Conservation (phyloP, 2,797 vertebrate species). For the Mormyrops attenuatus region DNA sequence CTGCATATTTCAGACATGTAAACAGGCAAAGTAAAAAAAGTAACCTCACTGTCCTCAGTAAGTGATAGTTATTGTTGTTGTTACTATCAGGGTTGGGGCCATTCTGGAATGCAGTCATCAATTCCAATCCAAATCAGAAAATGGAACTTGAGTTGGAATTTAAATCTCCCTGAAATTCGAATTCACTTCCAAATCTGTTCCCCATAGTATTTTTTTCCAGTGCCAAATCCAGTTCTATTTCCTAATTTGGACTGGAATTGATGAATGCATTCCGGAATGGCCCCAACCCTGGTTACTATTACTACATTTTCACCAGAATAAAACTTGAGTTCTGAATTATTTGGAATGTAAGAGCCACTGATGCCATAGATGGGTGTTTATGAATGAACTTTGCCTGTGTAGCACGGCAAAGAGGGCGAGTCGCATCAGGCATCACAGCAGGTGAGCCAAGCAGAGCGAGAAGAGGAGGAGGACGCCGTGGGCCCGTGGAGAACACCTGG, state of each 20-base stretch:
- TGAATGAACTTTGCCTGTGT: neutral
- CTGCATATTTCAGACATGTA: neutral
- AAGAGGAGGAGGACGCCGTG: constrained; percentile 45
- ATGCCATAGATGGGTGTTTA: neutral
- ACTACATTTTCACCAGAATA: neutral
- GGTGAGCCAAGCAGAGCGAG: constrained; percentile 53
- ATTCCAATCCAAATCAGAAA: too few relatives aligned
- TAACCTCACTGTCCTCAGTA: neutral
- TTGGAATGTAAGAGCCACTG: neutral
- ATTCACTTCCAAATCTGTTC: too few relatives aligned
- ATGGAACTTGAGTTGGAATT: too few relatives aligned
- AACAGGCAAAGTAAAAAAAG: neutral
- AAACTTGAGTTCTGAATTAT: neutral
- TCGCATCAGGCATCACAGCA: constrained; percentile 57
- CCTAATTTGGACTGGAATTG: too few relatives aligned
- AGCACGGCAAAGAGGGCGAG: neutral
- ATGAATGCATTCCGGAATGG: too few relatives aligned
- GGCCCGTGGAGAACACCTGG: constrained; percentile 10
- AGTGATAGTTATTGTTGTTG: neutral
- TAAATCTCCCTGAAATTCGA: too few relatives aligned
- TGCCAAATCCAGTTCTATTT: too few relatives aligned
- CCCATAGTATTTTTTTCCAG: too few relatives aligned
- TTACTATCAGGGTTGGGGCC: neutral
- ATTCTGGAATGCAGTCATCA: too few relatives aligned
- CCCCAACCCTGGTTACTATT: neutral